phyloP scores from a whole-genome alignment of 2,888 invertebrate species.

The Drosophila dives region DNA sequence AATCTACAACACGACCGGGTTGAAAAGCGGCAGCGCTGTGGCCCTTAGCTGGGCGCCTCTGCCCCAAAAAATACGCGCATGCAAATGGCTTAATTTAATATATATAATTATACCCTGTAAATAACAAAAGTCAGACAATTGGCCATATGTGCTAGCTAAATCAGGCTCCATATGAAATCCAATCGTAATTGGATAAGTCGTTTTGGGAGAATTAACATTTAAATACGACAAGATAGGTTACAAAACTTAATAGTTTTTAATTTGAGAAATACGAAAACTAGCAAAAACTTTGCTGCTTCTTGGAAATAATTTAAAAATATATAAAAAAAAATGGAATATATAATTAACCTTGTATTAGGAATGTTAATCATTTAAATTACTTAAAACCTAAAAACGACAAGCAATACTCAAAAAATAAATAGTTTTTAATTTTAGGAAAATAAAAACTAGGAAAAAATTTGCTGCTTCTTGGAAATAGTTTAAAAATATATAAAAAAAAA shows the following conservation, averaged over 20 bases:
- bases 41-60: conserved; percentile 27
- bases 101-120: conserved; percentile 71
- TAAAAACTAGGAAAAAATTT: background rate
- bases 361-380: too few relatives aligned
- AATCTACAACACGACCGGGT: conserved; percentile 73
- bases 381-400: background rate
- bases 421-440: background rate
- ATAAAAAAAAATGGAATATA: too few relatives aligned
- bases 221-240: too few relatives aligned
- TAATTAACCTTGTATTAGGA: too few relatives aligned
- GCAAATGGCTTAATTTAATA: conserved; percentile 77
- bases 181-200: too few relatives aligned
- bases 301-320: too few relatives aligned
- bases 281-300: too few relatives aligned
- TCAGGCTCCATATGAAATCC: background rate
- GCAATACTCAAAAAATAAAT: background rate
- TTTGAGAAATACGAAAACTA: too few relatives aligned
- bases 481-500: background rate
- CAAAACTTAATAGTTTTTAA: too few relatives aligned
- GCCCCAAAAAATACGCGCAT: conserved; percentile 64
- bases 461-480: background rate
- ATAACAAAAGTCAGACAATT: background rate
- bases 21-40: conserved; percentile 41
- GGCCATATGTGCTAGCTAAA: background rate
- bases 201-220: too few relatives aligned